A percentile compares a stretch with the other conserved stretches of the same genome.
phyloP scores from a whole-genome alignment of 2,113 vertebrate genomes.

The Callipepla squamata region DNA sequence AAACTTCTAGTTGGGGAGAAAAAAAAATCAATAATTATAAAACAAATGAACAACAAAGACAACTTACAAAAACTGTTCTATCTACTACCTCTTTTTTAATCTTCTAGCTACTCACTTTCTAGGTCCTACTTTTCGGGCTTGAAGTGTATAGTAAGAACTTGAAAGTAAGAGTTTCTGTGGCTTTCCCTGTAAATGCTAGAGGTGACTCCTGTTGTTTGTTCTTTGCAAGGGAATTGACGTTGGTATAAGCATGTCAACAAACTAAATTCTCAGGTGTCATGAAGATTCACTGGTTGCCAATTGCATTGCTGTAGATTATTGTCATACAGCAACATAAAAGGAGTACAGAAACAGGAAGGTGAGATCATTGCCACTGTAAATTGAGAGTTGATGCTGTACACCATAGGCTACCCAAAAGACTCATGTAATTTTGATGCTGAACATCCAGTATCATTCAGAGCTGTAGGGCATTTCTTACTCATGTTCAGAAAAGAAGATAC shows the following conservation, averaged over 20 bases:
- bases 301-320: background rate
- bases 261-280: background rate
- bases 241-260: background rate
- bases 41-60: background rate
- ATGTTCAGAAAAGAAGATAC: background rate
- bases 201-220: background rate
- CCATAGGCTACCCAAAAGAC: background rate
- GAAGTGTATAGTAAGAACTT: background rate
- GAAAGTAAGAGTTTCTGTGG: background rate
- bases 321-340: background rate
- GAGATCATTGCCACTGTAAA: background rate
- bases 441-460: background rate
- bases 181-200: background rate
- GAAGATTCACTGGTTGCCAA: background rate
- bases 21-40: too few relatives aligned
- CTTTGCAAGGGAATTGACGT: background rate
- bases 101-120: background rate
- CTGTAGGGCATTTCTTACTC: background rate
- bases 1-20: background rate
- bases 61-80: background rate
- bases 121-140: background rate
- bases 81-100: background rate
- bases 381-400: background rate
- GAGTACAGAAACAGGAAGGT: background rate
- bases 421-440: background rate